A percentile compares a stretch with the other conserved stretches of the same genome.
Evolutionary conservation across 1,140 invertebrate genomes (phyloP).

Genomic region (Drepana arcuata): DNA sequence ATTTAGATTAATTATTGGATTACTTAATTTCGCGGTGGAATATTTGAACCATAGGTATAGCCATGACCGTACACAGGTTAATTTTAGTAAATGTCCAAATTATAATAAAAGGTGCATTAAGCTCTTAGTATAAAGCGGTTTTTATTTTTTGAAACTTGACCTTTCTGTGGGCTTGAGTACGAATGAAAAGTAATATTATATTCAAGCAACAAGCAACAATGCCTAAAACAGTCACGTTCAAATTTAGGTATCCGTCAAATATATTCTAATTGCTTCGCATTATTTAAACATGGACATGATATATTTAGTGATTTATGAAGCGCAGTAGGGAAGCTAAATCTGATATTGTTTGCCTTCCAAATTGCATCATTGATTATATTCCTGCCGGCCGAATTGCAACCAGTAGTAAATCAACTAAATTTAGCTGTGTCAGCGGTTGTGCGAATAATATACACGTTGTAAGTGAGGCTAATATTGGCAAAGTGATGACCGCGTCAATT

Average conservation of each 20-base stretch:
- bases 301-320: constrained; percentile 6
- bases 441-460: background rate
- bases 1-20: constrained; percentile 73
- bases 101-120: too few relatives aligned
- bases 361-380: constrained; percentile 14
- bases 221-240: too few relatives aligned
- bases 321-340: constrained; percentile 9
- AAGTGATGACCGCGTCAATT: constrained; percentile 13
- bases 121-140: too few relatives aligned
- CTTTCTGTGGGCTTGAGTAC: background rate
- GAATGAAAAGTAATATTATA: too few relatives aligned
- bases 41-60: too few relatives aligned
- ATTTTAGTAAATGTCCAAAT: too few relatives aligned
- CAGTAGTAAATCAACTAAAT: constrained; percentile 8
- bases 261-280: too few relatives aligned
- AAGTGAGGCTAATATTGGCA: background rate
- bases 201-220: too few relatives aligned
- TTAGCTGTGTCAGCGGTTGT: constrained; percentile 1
- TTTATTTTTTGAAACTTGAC: background rate
- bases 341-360: constrained; percentile 14
- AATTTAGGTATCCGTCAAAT: too few relatives aligned
- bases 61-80: too few relatives aligned
- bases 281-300: too few relatives aligned
- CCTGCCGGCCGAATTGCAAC: background rate
- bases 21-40: constrained; percentile 65